These are phyloP conservation scores for Pristionchus arcanus DNA, from an alignment of 2,888 invertebrate genomes.

Conservation along the genomic window DNA sequence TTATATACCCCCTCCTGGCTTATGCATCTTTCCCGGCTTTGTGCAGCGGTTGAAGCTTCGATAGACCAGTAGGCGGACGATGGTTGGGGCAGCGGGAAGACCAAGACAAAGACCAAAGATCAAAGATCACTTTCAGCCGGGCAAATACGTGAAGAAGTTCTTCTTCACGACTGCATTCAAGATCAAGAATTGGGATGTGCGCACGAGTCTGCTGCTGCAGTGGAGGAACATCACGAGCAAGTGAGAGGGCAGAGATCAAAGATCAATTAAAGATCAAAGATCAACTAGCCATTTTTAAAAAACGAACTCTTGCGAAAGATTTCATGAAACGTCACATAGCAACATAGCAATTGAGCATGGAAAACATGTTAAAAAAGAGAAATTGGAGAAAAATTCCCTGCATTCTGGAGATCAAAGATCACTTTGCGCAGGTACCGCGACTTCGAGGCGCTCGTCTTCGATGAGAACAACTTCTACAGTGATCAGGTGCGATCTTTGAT, in stretches of 20 bases:
- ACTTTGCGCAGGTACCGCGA: slow-evolving; percentile 69
- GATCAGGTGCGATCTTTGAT: slow-evolving; percentile 69
- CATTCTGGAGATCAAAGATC: background rate
- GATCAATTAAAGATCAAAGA: background rate
- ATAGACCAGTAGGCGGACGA: no score
- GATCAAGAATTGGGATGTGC: slow-evolving; percentile 75
- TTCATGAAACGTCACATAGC: no score
- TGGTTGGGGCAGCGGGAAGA: no score
- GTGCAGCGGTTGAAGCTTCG: no score
- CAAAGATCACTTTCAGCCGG: slow-evolving; percentile 61
- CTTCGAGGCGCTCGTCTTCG: slow-evolving; percentile 77
- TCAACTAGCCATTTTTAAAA: background rate
- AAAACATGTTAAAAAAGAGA: background rate
- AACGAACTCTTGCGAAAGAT: no score
- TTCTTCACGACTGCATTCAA: slow-evolving; percentile 78
- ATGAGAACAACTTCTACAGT: slow-evolving; percentile 79
- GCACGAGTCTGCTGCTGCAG: slow-evolving; percentile 73
- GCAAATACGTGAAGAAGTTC: slow-evolving; percentile 76
- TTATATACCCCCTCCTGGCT: no score
- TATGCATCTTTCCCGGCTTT: no score
- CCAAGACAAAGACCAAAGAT: slow-evolving; percentile 14
- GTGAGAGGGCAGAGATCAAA: slow-evolving; percentile 3
- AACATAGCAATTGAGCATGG: no score
- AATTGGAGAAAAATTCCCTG: background rate
- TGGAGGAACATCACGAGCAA: slow-evolving; percentile 76